Evolutionary conservation across 1,140 invertebrate species (phyloP).

Genomic region (Nebria ingens): DNA sequence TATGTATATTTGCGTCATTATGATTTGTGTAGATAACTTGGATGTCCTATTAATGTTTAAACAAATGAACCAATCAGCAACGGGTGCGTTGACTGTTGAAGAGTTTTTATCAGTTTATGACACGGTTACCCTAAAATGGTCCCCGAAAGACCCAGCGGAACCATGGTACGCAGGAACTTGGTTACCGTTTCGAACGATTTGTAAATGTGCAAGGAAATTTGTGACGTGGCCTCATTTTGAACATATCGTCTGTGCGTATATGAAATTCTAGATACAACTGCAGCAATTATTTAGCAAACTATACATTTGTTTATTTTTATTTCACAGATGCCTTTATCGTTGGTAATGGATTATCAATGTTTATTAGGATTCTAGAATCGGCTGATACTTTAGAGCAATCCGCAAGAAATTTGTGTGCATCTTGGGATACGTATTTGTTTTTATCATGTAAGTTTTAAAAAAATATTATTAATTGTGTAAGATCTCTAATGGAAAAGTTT

Average conservation of each 20-base stretch:
- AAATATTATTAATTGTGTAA: too few species aligned
- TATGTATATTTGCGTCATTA: conserved; percentile 12
- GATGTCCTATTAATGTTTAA: conserved; percentile 77
- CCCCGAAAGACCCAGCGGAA: conserved; percentile 49
- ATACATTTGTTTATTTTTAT: conserved; percentile 11
- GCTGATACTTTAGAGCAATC: conserved; percentile 43
- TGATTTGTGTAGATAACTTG: conserved; percentile 48
- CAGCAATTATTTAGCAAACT: neutral
- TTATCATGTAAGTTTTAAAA: conserved; percentile 55
- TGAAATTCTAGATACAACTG: too few species aligned
- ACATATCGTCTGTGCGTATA: conserved; percentile 56
- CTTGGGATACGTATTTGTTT: conserved; percentile 66
- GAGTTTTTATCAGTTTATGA: conserved; percentile 78
- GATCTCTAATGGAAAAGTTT: too few species aligned
- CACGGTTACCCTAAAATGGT: conserved; percentile 61
- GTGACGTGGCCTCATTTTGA: conserved; percentile 64
- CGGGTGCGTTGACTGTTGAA: conserved; percentile 52
- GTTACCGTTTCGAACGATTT: conserved; percentile 49
- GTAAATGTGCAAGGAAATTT: conserved; percentile 47
- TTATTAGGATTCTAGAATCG: conserved; percentile 42
- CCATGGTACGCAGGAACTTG: conserved; percentile 60
- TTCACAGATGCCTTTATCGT: conserved; percentile 53
- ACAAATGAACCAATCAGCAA: conserved; percentile 58
- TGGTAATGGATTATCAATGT: conserved; percentile 58
- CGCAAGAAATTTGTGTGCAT: conserved; percentile 50